Base-by-base conservation (phyloP, 2,888 invertebrate species). In the Seira musarum region DNA sequence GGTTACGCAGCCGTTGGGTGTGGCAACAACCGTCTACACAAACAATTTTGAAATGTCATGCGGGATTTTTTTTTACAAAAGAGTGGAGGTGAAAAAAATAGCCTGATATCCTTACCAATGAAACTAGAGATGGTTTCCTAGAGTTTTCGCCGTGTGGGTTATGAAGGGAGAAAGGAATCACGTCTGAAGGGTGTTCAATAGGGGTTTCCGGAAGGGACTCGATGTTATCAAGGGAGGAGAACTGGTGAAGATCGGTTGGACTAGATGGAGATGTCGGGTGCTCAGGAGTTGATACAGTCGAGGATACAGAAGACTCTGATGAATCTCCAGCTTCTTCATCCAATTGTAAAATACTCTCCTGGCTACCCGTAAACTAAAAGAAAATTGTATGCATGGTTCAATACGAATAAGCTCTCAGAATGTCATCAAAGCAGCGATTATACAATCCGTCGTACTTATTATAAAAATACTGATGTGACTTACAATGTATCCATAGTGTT, bases 401-500 rank as follows among this genome's bases (percentile, higher is more conserved):
- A n/a, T n/a, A n/a, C n/a, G n/a, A n/a, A n/a, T n/a, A n/a, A n/a
- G n/a, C n/a, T n/a, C n/a, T n/a, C n/a, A n/a, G n/a, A n/a, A n/a
- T n/a, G n/a, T n/a, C n/a, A n/a, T n/a, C n/a, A n/a, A n/a, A n/a
- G n/a, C n/a, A n/a, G n/a, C n/a, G n/a, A n/a, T n/a, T n/a, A n/a
- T n/a, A n/a, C n/a, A n/a, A n/a, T n/a, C n/a, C n/a, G n/a, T n/a
- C n/a, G n/a, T n/a, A n/a, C n/a, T n/a, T n/a, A n/a, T 60, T 17
- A 49, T 19, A 69, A 65, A 49, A 19, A 13, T n/a, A n/a, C n/a
- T n/a, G n/a, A n/a, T n/a, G n/a, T 30, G 3, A 92, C 93, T 93
- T 89, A 94, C 95, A 92, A 94, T 94, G 89, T 94, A 94, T 84
- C 95, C 95, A 88, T 95, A 95, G 88, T 94, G 93, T 88, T 96